A percentile compares a stretch with the other conserved stretches of the same genome.
These are phyloP conservation scores for Leucopternis melanops DNA, from an alignment of 2,113 vertebrate genomes.

Conservation along the genomic window DNA sequence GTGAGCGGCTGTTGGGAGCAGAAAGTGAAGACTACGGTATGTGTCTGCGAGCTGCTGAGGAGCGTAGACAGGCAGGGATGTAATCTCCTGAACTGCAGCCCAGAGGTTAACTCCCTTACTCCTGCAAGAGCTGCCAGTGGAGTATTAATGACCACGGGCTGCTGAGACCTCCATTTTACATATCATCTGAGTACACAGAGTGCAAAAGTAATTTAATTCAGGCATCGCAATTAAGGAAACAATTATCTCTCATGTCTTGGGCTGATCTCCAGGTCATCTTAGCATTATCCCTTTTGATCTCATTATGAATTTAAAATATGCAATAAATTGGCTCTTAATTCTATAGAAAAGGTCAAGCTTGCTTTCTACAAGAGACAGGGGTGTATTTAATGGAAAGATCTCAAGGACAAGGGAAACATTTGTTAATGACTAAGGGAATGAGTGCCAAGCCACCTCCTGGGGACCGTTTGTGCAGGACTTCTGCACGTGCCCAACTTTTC, in stretches of 20 bases:
- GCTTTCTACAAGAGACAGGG: background rate
- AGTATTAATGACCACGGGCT: background rate
- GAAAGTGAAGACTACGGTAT: accelerated
- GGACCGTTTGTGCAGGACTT: accelerated
- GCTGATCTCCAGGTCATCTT: constrained; percentile 5
- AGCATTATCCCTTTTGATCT: constrained; percentile 47
- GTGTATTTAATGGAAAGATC: background rate
- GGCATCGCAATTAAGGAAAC: constrained; percentile 34
- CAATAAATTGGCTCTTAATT: constrained; percentile 24
- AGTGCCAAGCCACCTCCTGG: background rate
- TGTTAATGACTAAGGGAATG: background rate
- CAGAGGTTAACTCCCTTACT: background rate
- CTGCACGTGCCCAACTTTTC: background rate
- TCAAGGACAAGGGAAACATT: constrained; percentile 35
- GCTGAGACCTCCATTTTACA: background rate
- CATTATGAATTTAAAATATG: constrained; percentile 49
- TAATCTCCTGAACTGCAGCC: background rate
- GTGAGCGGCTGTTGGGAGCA: background rate
- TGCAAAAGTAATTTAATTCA: constrained; percentile 20
- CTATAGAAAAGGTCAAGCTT: background rate
- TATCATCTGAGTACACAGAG: background rate
- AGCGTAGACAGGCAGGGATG: background rate
- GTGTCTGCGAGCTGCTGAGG: background rate
- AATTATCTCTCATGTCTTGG: constrained; percentile 38
- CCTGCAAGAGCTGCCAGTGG: background rate